Conservation (phyloP, 2,113 vertebrate species). For the Brachypodius melanocephalos region DNA sequence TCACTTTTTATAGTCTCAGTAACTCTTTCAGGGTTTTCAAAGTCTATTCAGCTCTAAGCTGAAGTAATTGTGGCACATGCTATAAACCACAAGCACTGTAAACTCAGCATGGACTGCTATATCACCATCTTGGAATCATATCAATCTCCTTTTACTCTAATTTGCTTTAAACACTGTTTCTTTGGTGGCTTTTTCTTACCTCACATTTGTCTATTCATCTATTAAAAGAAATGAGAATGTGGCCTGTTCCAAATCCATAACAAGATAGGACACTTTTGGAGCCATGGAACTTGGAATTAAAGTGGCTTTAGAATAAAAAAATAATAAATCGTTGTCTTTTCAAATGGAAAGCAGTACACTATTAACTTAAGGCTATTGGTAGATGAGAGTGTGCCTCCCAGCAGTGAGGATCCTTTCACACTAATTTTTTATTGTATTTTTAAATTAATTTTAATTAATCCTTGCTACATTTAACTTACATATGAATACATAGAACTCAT, state of each 20-base stretch:
- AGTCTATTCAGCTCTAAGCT: constrained; percentile 42
- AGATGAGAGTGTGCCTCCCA: not conserved
- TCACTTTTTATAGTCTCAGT: constrained; percentile 14
- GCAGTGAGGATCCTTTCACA: not conserved
- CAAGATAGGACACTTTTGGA: constrained; percentile 3
- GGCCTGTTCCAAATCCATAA: not conserved
- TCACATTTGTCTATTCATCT: not conserved
- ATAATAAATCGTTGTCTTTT: not conserved
- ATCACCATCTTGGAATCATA: constrained; percentile 40
- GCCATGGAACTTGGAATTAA: not conserved
- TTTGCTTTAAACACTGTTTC: constrained; percentile 13
- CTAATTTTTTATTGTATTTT: not conserved
- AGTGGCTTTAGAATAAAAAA: constrained; percentile 3
- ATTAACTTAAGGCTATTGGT: not conserved
- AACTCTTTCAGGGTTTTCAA: constrained; percentile 48
- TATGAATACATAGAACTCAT: not conserved
- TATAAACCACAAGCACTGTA: constrained; percentile 44
- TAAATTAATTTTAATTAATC: not conserved
- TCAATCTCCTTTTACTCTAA: constrained; percentile 37
- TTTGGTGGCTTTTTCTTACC: constrained; percentile 10
- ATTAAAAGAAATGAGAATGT: constrained; percentile 2
- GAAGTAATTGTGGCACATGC: constrained; percentile 37
- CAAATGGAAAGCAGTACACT: not conserved
- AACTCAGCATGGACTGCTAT: constrained; percentile 26
- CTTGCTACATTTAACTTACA: not conserved